Conservation (phyloP, 2,797 vertebrate genomes). For the Sarcoramphus papa region DNA sequence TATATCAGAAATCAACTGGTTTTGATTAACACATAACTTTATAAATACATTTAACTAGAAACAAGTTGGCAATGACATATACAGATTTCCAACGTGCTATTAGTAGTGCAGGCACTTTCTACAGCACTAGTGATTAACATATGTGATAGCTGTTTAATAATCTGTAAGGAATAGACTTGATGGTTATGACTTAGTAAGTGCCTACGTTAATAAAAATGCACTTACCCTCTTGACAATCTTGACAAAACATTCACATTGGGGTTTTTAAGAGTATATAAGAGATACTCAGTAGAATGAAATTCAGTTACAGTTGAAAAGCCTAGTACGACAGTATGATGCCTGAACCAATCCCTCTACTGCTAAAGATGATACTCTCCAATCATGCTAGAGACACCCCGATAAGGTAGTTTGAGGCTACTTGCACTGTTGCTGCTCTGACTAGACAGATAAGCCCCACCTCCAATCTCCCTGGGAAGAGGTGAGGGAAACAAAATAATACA, state of each 20-base stretch:
- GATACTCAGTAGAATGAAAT: not conserved
- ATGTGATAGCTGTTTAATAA: not conserved
- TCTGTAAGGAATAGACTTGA: not conserved
- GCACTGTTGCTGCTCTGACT: not conserved
- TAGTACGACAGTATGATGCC: not conserved
- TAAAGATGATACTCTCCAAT: not conserved
- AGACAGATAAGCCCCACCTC: not conserved
- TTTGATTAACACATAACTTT: not conserved
- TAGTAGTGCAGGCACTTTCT: not conserved
- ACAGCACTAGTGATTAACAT: not conserved
- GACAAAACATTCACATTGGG: not conserved
- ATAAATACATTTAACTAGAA: not conserved
- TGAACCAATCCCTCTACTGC: not conserved
- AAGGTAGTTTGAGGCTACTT: not conserved
- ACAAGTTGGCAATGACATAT: fast-evolving
- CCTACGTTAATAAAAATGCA: not conserved
- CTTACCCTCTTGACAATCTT: not conserved
- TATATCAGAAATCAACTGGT: not conserved
- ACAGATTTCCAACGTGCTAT: not conserved
- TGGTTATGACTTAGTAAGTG: not conserved
- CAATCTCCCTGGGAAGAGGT: not conserved
- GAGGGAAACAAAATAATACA: not conserved
- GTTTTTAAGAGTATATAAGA: not conserved
- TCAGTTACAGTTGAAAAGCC: not conserved
- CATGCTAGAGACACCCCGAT: not conserved